Base-by-base conservation (phyloP, 2,888 invertebrate species). In the Scelioninae gen. 1 region DNA sequence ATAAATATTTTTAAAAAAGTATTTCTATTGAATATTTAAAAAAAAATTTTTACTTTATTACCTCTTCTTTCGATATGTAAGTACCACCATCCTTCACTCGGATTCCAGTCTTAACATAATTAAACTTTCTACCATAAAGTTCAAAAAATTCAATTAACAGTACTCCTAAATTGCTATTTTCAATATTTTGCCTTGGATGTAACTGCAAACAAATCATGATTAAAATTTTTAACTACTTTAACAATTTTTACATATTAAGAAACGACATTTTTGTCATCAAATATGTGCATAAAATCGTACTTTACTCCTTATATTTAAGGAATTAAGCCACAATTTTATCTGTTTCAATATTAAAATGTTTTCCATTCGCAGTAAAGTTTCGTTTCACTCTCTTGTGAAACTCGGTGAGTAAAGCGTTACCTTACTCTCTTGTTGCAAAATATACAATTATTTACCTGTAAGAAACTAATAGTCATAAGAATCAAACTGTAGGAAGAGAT, bases 401-500 rank as follows among this genome's bases (percentile, higher is more conserved):
- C n/a, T n/a, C n/a, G n/a, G n/a, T n/a, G n/a, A n/a, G n/a, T n/a
- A n/a, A n/a, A n/a, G n/a, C n/a, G n/a, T n/a, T n/a, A n/a, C n/a
- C n/a, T n/a, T n/a, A n/a, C n/a, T n/a, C n/a, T n/a, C n/a, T n/a
- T n/a, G n/a, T n/a, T n/a, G n/a, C n/a, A n/a, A n/a, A n/a, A n/a
- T n/a, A n/a, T n/a, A n/a, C n/a, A n/a, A n/a, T n/a, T n/a, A n/a
- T 66, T 13, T 89, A 95, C 95, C 94, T 96, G 95, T 86, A 99
- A 95, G 93, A 99, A 99, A 94, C 98, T 98, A 93, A 99, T 98
- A 92, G 98, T 97, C 97, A 99, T 98, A 87, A 99, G 95, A 92
- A 99, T 99, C 88, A 99, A 95, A 91, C 98, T 98, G 94, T 99
- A 99, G 82, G 99, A 99, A 88, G 98, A 98, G 93, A 99, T 98